Percentiles rank a stretch among this genome's conserved stretches.
These are phyloP conservation scores for Helicolenus hilgendorfi DNA, from an alignment of 2,797 vertebrate genomes.

Conservation along the genomic window DNA sequence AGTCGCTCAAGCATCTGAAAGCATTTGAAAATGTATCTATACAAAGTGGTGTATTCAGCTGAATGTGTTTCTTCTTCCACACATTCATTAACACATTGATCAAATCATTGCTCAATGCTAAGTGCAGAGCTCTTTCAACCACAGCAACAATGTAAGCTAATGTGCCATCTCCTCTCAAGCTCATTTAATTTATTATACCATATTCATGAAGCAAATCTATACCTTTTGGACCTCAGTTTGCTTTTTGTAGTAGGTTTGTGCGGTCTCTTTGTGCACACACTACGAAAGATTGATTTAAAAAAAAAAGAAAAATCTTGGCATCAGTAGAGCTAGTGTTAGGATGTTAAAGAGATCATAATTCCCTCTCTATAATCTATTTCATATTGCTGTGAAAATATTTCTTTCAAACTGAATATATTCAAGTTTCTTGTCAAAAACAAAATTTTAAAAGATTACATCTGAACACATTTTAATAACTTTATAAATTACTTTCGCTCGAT, in stretches of 20 bases:
- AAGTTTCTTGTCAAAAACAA: too few relatives aligned
- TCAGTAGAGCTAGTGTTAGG: too few relatives aligned
- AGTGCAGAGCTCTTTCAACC: neutral
- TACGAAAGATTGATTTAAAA: too few relatives aligned
- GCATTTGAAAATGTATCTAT: neutral
- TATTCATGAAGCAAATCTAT: neutral
- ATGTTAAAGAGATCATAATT: too few relatives aligned
- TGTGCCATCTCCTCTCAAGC: neutral
- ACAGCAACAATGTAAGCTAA: neutral
- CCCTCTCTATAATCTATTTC: too few relatives aligned
- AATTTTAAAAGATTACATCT: too few relatives aligned
- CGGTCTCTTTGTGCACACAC: too few relatives aligned
- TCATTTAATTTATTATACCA: neutral
- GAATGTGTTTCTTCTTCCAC: neutral
- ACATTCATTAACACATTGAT: slow-evolving; percentile 11
- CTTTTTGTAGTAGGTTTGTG: neutral
- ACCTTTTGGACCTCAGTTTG: neutral
- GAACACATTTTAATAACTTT: too few relatives aligned
- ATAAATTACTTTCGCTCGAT: too few relatives aligned
- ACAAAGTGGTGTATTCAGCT: neutral
- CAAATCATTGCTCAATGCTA: neutral
- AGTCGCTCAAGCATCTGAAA: neutral
- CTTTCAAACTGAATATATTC: too few relatives aligned
- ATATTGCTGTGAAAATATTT: too few relatives aligned
- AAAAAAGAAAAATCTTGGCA: too few relatives aligned